phyloP scores from a whole-genome alignment of 2,113 vertebrate genomes.

The Gadus chalcogrammus region DNA sequence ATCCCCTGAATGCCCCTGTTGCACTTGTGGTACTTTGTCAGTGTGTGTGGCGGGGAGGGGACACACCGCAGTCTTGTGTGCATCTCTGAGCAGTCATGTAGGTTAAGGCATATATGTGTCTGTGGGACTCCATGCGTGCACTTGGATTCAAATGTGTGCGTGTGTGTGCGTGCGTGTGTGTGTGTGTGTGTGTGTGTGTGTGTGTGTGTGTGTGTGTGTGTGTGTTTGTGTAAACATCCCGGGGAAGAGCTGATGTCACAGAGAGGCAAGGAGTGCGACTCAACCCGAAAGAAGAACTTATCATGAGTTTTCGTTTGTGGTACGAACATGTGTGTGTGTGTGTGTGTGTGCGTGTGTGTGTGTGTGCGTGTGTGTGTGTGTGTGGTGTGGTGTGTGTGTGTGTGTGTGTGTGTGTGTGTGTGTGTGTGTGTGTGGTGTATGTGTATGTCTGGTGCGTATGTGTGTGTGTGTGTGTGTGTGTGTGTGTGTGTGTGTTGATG shows the following conservation, averaged over 20 bases:
- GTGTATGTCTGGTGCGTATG: not conserved
- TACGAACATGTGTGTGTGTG: conserved; percentile 22
- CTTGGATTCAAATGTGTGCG: not conserved
- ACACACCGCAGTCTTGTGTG: not conserved
- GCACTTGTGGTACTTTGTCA: conserved; percentile 34
- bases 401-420: too few relatives aligned
- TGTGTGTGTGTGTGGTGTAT: too few relatives aligned
- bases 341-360: conserved; percentile 21
- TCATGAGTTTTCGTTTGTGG: not conserved
- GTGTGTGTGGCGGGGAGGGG: not conserved
- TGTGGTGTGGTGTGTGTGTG: not conserved
- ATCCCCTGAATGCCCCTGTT: conserved; percentile 38
- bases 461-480: too few relatives aligned
- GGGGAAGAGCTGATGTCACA: not conserved
- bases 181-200: not conserved
- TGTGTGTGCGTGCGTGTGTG: not conserved
- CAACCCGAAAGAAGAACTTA: too few relatives aligned
- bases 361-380: too few relatives aligned
- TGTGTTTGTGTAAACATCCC: not conserved
- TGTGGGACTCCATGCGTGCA: not conserved
- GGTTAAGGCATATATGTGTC: too few relatives aligned
- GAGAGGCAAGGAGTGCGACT: too few relatives aligned
- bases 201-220: not conserved
- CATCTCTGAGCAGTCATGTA: not conserved
- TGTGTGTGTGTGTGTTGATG: too few relatives aligned